Conservation (phyloP, 2,113 vertebrate genomes). For the Leptosomus discolor region DNA sequence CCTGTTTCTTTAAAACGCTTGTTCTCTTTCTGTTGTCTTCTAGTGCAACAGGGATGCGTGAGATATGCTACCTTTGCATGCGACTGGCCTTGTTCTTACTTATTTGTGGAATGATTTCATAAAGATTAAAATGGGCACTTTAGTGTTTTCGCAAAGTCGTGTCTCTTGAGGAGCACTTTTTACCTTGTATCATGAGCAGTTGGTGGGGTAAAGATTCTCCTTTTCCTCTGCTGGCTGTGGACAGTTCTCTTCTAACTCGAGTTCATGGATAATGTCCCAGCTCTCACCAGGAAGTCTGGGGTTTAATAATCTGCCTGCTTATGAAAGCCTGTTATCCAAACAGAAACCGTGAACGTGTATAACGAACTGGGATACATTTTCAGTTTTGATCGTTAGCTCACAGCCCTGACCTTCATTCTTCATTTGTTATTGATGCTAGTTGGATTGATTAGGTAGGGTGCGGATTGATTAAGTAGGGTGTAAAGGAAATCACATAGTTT, state of each 20-base stretch:
- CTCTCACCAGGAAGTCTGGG: background rate
- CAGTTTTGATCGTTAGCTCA: background rate
- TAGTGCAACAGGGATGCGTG: background rate
- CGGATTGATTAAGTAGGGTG: background rate
- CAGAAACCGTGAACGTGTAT: background rate
- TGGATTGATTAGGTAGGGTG: background rate
- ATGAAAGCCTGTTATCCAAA: background rate
- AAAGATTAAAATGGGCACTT: constrained; percentile 34
- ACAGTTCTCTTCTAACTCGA: background rate
- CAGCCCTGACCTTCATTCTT: background rate
- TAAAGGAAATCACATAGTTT: background rate
- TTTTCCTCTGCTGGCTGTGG: background rate
- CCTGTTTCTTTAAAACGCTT: background rate
- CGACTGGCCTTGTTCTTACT: background rate
- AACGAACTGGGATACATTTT: background rate
- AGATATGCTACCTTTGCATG: background rate
- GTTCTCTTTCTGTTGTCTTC: background rate
- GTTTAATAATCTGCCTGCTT: background rate
- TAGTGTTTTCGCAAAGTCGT: background rate
- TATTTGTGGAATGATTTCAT: constrained; percentile 30
- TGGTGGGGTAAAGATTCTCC: background rate
- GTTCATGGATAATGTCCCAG: background rate
- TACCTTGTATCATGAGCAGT: background rate
- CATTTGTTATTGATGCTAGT: background rate
- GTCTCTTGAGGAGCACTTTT: background rate